phyloP scores from a whole-genome alignment of 2,797 vertebrate species.

The Amphiprion clarkii region DNA sequence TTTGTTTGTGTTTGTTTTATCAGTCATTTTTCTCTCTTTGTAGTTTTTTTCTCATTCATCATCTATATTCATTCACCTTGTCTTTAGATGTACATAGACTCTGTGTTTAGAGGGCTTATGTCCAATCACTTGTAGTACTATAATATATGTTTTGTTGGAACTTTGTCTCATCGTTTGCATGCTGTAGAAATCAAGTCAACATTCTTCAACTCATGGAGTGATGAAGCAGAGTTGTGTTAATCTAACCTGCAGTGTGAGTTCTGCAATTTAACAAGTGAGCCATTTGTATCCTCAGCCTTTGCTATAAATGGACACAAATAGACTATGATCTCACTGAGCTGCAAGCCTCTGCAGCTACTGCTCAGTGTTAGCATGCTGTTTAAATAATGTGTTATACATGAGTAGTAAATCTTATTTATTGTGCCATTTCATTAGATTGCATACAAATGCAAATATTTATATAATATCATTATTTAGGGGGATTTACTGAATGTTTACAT shows the following conservation, averaged over 20 bases:
- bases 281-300: constrained; percentile 52
- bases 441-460: not conserved
- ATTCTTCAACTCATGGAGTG: constrained; percentile 53
- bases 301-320: constrained; percentile 52
- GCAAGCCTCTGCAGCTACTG: constrained; percentile 23
- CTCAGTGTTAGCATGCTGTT: constrained; percentile 6
- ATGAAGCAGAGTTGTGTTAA: constrained; percentile 34
- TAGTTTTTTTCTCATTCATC: constrained; percentile 61
- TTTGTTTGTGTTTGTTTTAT: constrained; percentile 61
- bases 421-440: constrained; percentile 15
- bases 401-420: not conserved
- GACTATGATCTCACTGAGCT: constrained; percentile 25
- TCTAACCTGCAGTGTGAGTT: constrained; percentile 43
- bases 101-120: constrained; percentile 41
- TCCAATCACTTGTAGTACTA: constrained; percentile 28
- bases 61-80: constrained; percentile 66
- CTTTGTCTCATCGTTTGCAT: constrained; percentile 65
- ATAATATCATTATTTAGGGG: not conserved
- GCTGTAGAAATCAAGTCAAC: constrained; percentile 56
- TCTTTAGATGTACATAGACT: constrained; percentile 42
- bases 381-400: not conserved
- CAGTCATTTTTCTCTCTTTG: constrained; percentile 36
- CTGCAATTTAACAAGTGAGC: constrained; percentile 48
- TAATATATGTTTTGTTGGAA: constrained; percentile 45
- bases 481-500: constrained; percentile 5